Base-by-base conservation (phyloP, 1,140 invertebrate species). In the Orius laevigatus region DNA sequence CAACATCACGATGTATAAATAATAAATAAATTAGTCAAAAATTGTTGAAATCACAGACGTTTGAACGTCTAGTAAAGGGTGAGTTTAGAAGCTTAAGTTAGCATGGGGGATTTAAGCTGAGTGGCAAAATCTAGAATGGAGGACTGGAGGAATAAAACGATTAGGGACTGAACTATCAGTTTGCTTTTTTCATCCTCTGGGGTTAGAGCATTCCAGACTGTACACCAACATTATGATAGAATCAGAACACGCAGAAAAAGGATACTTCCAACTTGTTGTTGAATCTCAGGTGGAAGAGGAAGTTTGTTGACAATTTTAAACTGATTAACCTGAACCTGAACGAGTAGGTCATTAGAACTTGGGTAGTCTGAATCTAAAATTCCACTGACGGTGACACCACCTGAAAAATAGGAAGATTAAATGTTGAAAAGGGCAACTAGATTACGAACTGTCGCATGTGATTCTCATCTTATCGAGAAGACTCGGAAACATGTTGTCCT, bases 221-320 rank as follows among this genome's bases (percentile, higher is more conserved):
- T n/a, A n/a, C n/a, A n/a, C n/a, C n/a, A n/a, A n/a, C n/a, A n/a
- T n/a, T n/a, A n/a, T n/a, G n/a, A 3, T 42, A 25, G 16, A 12
- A 20, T 19, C 4, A 11, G 10, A 38, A 15, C 12, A 39, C 15
- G 2, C 15, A 15, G 15, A 43, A 18, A 49, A 79, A 83, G 76
- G 79, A 81, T 85, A 90, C 86, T 84, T 56, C 79, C 76, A 73
- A 93, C 91, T 63, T 94, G 86, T 66, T 95, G 88, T 63, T 92
- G 75, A 50, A 96, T 79, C 71, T 93, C 89, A 11, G 82, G 76
- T 12, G 92, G 91, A 16, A 96, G 69, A 46, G 88, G 84, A 35
- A 91, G 78, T 69, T 84, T 87, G 57, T 79, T 84, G 3, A 84
- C 64, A 48, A 77, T 78, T 59, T 78, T 78, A 56, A 94, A 70